Percentiles rank a stretch among this genome's conserved stretches.
phyloP scores from a whole-genome alignment of 2,797 vertebrate species.

The Catharus ustulatus region DNA sequence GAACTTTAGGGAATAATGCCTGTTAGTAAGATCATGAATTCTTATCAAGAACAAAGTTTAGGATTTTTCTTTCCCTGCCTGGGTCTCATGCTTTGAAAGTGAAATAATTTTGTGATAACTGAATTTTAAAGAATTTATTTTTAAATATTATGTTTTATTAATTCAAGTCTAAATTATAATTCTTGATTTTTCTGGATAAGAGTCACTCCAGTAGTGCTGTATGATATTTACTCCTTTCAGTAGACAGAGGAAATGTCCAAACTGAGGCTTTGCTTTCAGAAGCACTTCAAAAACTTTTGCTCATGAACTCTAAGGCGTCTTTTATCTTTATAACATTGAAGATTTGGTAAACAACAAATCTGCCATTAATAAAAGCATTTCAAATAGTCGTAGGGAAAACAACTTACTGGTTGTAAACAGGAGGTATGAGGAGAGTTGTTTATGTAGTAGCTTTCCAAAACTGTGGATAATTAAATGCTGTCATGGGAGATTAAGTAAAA shows the following conservation, averaged over 20 bases:
- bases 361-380: not conserved
- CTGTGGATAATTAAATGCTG: constrained; percentile 31
- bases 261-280: not conserved
- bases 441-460: constrained; percentile 35
- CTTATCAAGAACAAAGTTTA: not conserved
- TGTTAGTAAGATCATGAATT: not conserved
- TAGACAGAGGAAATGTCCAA: not conserved
- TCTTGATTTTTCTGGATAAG: not conserved
- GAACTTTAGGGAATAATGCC: not conserved
- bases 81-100: not conserved
- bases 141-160: not conserved
- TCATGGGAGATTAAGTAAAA: constrained; percentile 22
- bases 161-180: not conserved
- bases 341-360: not conserved
- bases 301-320: not conserved
- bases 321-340: not conserved
- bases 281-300: not conserved
- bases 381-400: not conserved
- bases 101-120: not conserved
- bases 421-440: constrained; percentile 1
- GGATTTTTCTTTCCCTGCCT: not conserved
- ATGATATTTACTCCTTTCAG: not conserved
- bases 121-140: not conserved
- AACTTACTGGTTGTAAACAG: not conserved
- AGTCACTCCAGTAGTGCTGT: not conserved